Base-by-base conservation (phyloP, 2,888 invertebrate genomes). In the Archips crataeganus region DNA sequence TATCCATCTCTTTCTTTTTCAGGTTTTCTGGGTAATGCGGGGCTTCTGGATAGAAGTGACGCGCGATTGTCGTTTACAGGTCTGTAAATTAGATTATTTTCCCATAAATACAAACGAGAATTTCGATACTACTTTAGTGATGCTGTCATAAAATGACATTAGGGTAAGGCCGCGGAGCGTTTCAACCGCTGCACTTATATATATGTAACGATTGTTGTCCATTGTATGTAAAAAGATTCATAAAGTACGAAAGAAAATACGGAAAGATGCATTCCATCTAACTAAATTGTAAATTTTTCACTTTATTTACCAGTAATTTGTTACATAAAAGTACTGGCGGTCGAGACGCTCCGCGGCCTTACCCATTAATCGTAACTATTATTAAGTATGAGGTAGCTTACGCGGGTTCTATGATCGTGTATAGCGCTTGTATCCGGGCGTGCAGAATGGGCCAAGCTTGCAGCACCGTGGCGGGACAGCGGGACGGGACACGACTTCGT, bases 371-470 rank as follows among this genome's bases (percentile, higher is more conserved):
- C 9, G 11, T 62, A 9, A 64, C 34, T 34, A 64, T 49, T 13
- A 49, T 64, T 3, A 64, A 49, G 57, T 23, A 23, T 23, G 23
- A 62, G 51, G 65, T 72, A 77, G 95, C 97, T 96, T 90, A 98
- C 98, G 98, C 97, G 8, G 98, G 99, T 94, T 99, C 99, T 15
- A 99, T 97, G 72, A 99, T 98, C 57, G 97, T 97, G 89, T 98
- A 99, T 2, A 99, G 95, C 0, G 98, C 97, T 81, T 98, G 98
- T 70, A 99, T 96, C 79, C 99, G 95, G 0, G 97, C 97, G 93
- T 98, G 99, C 39, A 99, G 97, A 74, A 99, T 97, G 0, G 99
- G 98, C 99, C 99, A 99, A 3, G 99, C 98, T 84, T 98, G 98
- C 60, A 97, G 95, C 0, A 98, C 96, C 1, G 98, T 98, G 36